A percentile compares a stretch with the other conserved stretches of the same genome.
Evolutionary conservation across 2,888 invertebrate genomes (phyloP).

Genomic region (Epiperipatus broadwayi): DNA sequence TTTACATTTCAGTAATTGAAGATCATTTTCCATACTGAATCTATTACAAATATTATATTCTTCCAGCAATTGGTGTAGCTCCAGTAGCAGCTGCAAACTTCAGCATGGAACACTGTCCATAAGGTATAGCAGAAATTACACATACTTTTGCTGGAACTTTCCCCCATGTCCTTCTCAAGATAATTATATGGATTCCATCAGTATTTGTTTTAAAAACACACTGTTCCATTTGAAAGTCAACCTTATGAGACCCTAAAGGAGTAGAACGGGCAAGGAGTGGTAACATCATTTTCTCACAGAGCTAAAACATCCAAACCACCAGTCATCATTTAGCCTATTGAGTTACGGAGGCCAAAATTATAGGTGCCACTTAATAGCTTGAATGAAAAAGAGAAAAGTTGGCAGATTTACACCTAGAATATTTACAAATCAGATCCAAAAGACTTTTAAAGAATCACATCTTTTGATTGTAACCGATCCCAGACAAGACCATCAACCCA

Average conservation of each 20-base stretch:
- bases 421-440: constrained; percentile 84
- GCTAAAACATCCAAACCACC: constrained; percentile 75
- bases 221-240: constrained; percentile 90
- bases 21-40: too few species aligned
- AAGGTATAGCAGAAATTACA: constrained; percentile 83
- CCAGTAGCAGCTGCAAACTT: constrained; percentile 98
- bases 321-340: constrained; percentile 47
- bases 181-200: constrained; percentile 82
- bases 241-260: constrained; percentile 81
- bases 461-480: too few species aligned
- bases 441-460: too few species aligned
- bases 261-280: constrained; percentile 89
- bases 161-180: constrained; percentile 93
- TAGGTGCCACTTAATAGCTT: too few species aligned
- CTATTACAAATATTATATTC: too few species aligned
- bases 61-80: constrained; percentile 92
- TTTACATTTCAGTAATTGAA: too few species aligned
- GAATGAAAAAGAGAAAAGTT: too few species aligned
- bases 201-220: constrained; percentile 87
- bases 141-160: constrained; percentile 92
- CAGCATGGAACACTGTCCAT: constrained; percentile 88
- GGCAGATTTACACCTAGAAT: constrained; percentile 98
- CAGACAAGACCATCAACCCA: constrained; percentile 92
- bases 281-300: constrained; percentile 93
- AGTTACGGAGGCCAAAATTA: constrained; percentile 20